phyloP scores from a whole-genome alignment of 2,797 vertebrate genomes.

The Avahi laniger region DNA sequence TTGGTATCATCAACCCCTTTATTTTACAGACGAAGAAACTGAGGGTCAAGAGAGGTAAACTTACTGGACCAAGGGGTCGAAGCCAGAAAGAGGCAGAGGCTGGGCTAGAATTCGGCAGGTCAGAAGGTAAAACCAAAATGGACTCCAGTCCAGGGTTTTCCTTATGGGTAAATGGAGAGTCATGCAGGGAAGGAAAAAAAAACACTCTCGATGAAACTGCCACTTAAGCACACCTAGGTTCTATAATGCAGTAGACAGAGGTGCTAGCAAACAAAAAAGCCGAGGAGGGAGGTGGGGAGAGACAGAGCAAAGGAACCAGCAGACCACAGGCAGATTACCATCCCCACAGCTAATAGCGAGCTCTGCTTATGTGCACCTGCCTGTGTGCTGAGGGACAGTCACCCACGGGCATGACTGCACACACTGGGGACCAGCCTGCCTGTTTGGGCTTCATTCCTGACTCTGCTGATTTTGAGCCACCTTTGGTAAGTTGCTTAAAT shows the following conservation, averaged over 20 bases:
- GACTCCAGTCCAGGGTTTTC: not conserved
- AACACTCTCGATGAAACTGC: not conserved
- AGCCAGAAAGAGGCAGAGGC: not conserved
- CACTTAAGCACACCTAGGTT: not conserved
- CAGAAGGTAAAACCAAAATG: not conserved
- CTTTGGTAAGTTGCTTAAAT: not conserved
- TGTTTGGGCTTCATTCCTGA: not conserved
- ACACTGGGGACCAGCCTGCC: not conserved
- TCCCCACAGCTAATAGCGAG: fast-evolving
- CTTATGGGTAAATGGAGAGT: not conserved
- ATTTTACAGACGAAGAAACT: conserved; percentile 1
- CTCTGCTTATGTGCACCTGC: not conserved
- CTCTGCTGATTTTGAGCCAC: not conserved
- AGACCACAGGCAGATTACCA: too few species aligned
- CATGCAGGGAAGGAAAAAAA: not conserved
- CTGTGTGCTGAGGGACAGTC: not conserved
- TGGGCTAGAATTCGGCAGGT: not conserved
- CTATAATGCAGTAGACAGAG: not conserved
- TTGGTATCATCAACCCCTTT: not conserved
- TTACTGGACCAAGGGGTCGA: not conserved
- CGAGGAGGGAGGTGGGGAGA: not conserved
- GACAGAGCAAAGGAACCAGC: not conserved
- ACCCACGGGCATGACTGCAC: fast-evolving
- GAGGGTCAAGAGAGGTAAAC: not conserved
- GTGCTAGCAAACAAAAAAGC: not conserved